Evolutionary conservation across 2,888 invertebrate species (phyloP), one percentile per base, ranked within the genome.

Genomic region (Ectemnius cavifrons): DNA sequence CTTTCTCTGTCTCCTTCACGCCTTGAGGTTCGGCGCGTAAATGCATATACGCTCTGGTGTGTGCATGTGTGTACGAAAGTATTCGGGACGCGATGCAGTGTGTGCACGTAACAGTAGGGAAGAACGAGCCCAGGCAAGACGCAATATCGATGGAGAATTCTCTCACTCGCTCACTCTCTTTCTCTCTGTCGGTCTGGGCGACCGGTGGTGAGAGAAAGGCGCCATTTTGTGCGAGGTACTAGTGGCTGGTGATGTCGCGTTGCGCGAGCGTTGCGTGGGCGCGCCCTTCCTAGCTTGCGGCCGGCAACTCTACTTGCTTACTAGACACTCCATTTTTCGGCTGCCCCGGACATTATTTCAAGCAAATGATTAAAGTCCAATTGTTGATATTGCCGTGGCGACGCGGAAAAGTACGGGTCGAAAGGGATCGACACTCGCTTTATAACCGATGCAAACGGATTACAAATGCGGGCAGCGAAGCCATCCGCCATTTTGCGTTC

Each of bases 231-330:
- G 37, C 37, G 37, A 37, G 37, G 37, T 37, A 37, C 37, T 37
- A 37, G 37, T 37, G 37, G 37, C 18, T 56, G 23, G 3, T 23
- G 28, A 27, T 14, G 47, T 27, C 4, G 49, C 49, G 52, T 52
- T n/a, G 70, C 46, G 67, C 66, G 71, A 61, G 68, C 75, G 68
- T 77, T 73, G 85, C 85, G 85, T 87, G 87, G 87, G 86, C 86
- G 88, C 88, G 87, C 87, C 88, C 84, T 80, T 83, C 75, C 82
- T 60, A 83, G 84, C 77, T 80, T 82, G 78, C 81, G 78, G 85
- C 87, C 89, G 87, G 88, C 87, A 86, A 87, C 87, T 86, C 88
- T 86, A 87, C 84, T 84, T 78, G 75, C 77, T 82, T 80, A 74
- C 57, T 37, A 71, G 79, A 78, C 80, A 78, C 65, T 71, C 66